phyloP scores from a whole-genome alignment of 2,797 vertebrate genomes.

The Halcyon badia region DNA sequence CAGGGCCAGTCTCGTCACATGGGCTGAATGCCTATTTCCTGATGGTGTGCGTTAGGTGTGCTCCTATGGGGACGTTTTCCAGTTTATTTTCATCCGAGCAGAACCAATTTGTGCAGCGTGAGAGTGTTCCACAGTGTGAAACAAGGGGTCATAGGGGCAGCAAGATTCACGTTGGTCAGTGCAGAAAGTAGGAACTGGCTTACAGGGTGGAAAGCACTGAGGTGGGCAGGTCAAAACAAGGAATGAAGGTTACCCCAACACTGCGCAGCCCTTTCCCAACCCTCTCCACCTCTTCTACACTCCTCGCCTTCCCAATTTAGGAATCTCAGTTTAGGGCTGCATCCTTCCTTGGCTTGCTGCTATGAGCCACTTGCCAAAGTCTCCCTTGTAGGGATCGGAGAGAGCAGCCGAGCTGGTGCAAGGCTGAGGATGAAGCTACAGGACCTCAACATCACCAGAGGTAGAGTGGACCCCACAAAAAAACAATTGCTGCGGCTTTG shows the following conservation, averaged over 20 bases:
- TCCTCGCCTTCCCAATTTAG: not conserved
- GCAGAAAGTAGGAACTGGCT: not conserved
- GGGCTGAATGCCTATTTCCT: not conserved
- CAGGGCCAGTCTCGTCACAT: accelerated
- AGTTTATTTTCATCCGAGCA: not conserved
- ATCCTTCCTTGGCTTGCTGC: not conserved
- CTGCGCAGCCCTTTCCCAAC: not conserved
- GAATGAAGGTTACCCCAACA: not conserved
- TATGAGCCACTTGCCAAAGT: not conserved
- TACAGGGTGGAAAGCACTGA: accelerated
- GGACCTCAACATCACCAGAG: not conserved
- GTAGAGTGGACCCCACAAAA: not conserved
- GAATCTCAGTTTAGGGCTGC: not conserved
- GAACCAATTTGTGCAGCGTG: accelerated
- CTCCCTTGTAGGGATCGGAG: not conserved
- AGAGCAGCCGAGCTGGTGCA: not conserved
- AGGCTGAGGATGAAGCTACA: not conserved
- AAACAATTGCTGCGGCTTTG: not conserved
- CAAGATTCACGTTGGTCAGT: not conserved
- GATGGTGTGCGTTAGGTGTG: not conserved
- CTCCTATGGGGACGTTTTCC: not conserved
- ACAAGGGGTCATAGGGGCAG: accelerated
- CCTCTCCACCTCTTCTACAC: not conserved
- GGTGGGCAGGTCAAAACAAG: not conserved
- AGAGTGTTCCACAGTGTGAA: not conserved